Conservation (phyloP, 2,113 vertebrate species). For the Misgurnus mizolepis region DNA sequence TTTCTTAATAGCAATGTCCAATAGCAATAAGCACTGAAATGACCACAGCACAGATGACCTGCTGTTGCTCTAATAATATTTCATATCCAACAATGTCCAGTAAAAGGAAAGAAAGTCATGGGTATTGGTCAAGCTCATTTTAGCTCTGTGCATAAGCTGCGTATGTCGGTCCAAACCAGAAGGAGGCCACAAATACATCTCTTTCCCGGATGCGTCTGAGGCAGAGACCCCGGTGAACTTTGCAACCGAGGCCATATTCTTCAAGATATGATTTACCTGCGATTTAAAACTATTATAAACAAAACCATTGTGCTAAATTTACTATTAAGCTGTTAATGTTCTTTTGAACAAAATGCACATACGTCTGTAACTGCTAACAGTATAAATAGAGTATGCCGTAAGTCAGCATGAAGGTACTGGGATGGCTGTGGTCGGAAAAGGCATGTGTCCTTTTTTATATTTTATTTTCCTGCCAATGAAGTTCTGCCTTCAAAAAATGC, state of each 20-base stretch:
- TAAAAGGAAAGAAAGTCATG: slow-evolving; percentile 10
- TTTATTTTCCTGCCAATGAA: slow-evolving; percentile 18
- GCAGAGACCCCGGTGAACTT: slow-evolving; percentile 3
- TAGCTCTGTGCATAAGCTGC: not conserved
- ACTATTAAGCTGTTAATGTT: slow-evolving; percentile 16
- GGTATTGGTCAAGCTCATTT: slow-evolving; percentile 17
- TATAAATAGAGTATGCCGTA: slow-evolving; percentile 39
- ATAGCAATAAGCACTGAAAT: not conserved
- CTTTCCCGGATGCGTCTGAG: not conserved
- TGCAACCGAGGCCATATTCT: not conserved
- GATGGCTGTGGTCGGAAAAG: slow-evolving; percentile 40
- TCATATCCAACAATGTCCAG: slow-evolving; percentile 11
- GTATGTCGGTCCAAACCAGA: slow-evolving; percentile 24
- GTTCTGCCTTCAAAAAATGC: not conserved
- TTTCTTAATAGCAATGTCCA: not conserved
- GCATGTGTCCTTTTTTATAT: slow-evolving; percentile 38
- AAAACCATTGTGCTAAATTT: slow-evolving; percentile 28
- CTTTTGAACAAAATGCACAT: not conserved
- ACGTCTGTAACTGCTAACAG: not conserved
- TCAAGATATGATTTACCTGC: slow-evolving; percentile 7
- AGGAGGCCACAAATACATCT: slow-evolving; percentile 9
- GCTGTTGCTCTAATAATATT: slow-evolving; percentile 9
- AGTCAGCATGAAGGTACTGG: slow-evolving; percentile 32
- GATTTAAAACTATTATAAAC: slow-evolving; percentile 30
- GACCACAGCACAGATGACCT: not conserved